These are phyloP conservation scores for Thunnus albacares DNA, from an alignment of 2,797 vertebrate genomes.

Conservation along the genomic window DNA sequence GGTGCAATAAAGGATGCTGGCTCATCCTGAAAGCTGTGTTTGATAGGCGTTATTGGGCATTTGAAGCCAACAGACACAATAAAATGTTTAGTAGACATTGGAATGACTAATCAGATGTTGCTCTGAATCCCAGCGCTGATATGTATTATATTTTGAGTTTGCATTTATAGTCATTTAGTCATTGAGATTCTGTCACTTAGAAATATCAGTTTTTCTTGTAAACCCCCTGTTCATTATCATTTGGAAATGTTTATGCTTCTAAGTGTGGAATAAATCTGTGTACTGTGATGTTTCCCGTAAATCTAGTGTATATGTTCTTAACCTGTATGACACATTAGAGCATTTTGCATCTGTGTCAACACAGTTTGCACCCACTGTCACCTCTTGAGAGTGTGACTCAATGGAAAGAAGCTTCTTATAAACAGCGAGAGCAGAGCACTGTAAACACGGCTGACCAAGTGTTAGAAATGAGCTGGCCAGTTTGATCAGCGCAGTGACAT, in stretches of 20 bases:
- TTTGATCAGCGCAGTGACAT: slow-evolving; percentile 36
- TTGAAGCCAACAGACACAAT: slow-evolving; percentile 58
- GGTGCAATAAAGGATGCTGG: slow-evolving; percentile 59
- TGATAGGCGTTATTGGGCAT: slow-evolving; percentile 35
- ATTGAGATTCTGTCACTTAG: slow-evolving; percentile 38
- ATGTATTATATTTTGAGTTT: slow-evolving; percentile 27
- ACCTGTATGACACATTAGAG: neutral
- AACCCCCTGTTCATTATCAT: neutral
- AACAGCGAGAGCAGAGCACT: slow-evolving; percentile 19
- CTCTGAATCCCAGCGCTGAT: slow-evolving; percentile 22
- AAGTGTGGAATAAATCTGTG: slow-evolving; percentile 9
- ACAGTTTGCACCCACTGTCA: neutral
- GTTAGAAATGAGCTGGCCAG: slow-evolving; percentile 19
- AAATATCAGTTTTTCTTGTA: slow-evolving; percentile 32
- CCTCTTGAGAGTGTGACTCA: slow-evolving; percentile 44
- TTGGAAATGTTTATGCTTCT: slow-evolving; percentile 3
- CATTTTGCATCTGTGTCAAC: neutral
- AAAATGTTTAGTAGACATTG: slow-evolving; percentile 60
- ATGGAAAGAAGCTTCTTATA: slow-evolving; percentile 56
- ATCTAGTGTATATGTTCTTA: neutral
- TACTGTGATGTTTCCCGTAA: neutral
- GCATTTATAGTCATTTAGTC: slow-evolving; percentile 11
- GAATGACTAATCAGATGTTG: slow-evolving; percentile 54
- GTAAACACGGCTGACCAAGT: slow-evolving; percentile 40
- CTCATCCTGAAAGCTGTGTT: slow-evolving; percentile 58